A percentile compares a stretch with the other conserved stretches of the same genome.
Evolutionary conservation across 2,888 invertebrate species (phyloP).

Genomic region (Achlya flavicornis): DNA sequence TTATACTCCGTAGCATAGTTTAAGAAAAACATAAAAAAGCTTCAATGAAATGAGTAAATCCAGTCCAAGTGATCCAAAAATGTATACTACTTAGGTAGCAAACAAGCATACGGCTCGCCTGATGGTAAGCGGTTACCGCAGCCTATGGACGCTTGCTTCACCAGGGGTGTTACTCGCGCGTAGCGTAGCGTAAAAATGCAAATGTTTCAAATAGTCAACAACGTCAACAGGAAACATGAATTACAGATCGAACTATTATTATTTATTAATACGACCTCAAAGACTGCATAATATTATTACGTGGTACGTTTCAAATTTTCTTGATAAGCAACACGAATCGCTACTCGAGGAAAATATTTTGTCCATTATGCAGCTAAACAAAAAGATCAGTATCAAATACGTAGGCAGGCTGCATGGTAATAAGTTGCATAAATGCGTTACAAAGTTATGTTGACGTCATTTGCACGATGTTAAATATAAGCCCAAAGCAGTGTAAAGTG

Average conservation of each 20-base stretch:
- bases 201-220: neutral
- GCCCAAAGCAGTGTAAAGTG: constrained; percentile 1
- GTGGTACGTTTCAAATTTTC: neutral
- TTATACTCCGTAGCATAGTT: neutral
- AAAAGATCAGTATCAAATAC: neutral
- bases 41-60: neutral
- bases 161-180: no score
- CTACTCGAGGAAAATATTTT: neutral
- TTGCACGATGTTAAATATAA: neutral
- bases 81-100: no score
- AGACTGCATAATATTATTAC: neutral
- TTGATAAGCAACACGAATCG: neutral
- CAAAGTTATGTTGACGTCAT: neutral
- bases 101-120: no score
- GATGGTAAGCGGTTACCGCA: no score
- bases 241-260: constrained; percentile 1
- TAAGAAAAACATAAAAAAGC: neutral
- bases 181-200: no score
- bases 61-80: no score
- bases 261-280: neutral
- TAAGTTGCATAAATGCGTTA: neutral
- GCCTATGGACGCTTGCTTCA: no score
- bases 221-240: neutral
- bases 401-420: neutral
- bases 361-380: neutral